A percentile compares a stretch with the other conserved stretches of the same genome.
These are phyloP conservation scores for Tinamus guttatus DNA, from an alignment of 2,113 vertebrate genomes.

Conservation along the genomic window DNA sequence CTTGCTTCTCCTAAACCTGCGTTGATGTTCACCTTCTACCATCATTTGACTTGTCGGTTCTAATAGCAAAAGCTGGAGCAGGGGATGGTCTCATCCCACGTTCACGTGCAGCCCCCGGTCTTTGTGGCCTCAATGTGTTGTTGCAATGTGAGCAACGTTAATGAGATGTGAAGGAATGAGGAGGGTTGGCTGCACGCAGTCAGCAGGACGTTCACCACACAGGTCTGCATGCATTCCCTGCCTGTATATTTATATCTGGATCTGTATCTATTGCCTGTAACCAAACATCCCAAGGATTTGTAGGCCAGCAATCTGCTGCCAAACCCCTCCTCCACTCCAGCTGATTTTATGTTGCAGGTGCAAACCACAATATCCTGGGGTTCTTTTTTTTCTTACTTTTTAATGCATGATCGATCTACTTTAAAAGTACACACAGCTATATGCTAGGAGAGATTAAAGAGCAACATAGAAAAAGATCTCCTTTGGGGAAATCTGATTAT, in stretches of 20 bases:
- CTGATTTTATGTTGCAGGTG: not conserved
- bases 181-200: not conserved
- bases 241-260: not conserved
- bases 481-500: conserved; percentile 52
- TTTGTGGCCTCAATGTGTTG: not conserved
- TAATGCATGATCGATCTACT: conserved; percentile 6
- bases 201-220: not conserved
- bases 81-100: rapidly evolving
- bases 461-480: not conserved
- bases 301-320: not conserved
- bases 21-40: not conserved
- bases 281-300: not conserved
- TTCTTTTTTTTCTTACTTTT: not conserved
- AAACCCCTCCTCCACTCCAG: not conserved
- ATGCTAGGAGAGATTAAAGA: conserved; percentile 45
- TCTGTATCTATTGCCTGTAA: not conserved
- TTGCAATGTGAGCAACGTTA: not conserved
- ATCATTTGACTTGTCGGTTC: not conserved
- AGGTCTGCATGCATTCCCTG: rapidly evolving
- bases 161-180: not conserved
- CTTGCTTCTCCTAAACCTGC: not conserved
- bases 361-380: not conserved
- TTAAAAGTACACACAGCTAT: conserved; percentile 29
- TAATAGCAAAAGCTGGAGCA: not conserved
- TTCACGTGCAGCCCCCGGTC: not conserved